Evolutionary conservation across 1,140 invertebrate species (phyloP).

Genomic region (Phymastichus coffea): DNA sequence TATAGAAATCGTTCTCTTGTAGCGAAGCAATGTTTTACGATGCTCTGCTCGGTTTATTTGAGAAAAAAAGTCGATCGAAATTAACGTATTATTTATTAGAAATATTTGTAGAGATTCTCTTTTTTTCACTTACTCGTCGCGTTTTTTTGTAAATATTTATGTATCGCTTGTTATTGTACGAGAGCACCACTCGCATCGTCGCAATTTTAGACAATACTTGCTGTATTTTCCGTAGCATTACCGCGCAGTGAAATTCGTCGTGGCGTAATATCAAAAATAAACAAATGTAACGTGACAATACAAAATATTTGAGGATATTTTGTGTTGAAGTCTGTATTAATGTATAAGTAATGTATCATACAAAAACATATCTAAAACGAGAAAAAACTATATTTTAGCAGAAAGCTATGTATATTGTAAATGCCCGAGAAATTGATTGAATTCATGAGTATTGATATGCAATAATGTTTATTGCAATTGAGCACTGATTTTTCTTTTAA

Average conservation of each 20-base stretch:
- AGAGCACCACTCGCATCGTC: conserved; percentile 14
- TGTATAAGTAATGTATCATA: conserved; percentile 4
- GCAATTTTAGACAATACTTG: conserved; percentile 25
- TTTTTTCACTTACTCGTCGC: conserved; percentile 8
- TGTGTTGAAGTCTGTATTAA: conserved; percentile 3
- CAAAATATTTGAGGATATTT: conserved; percentile 16
- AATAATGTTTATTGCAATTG: neutral
- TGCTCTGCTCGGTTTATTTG: too few species aligned
- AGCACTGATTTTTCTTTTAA: conserved; percentile 14
- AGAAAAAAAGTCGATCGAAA: too few species aligned
- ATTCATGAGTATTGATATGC: neutral
- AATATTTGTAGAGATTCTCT: conserved; percentile 36
- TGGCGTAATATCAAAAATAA: conserved; percentile 12
- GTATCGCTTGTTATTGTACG: conserved; percentile 21
- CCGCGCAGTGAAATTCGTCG: conserved; percentile 19
- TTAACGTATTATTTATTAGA: conserved; percentile 38
- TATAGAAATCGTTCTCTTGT: neutral
- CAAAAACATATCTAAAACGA: conserved; percentile 1
- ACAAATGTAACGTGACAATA: conserved; percentile 16
- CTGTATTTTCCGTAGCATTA: conserved; percentile 21
- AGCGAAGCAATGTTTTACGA: neutral
- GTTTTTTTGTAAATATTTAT: conserved; percentile 28
- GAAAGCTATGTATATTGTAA: neutral
- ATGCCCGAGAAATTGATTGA: neutral
- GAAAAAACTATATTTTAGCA: conserved; percentile 8